Evolutionary conservation across 2,113 vertebrate species (phyloP).

Genomic region (Spheniscus mendiculus): DNA sequence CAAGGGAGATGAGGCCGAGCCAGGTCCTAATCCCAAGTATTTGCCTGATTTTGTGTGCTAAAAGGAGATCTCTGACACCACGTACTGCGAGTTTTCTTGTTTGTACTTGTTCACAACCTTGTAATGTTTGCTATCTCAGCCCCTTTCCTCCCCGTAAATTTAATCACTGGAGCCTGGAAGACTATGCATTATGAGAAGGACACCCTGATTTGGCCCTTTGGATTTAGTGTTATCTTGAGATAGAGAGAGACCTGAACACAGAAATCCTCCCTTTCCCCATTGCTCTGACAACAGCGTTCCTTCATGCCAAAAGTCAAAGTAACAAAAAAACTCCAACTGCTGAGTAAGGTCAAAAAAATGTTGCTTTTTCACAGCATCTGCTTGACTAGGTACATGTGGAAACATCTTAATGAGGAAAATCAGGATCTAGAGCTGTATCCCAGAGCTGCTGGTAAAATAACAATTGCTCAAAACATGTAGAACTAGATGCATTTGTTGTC

Average conservation of each 20-base stretch:
- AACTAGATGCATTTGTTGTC: neutral
- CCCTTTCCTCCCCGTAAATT: neutral
- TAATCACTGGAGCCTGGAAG: neutral
- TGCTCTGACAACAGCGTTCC: neutral
- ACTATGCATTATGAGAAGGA: neutral
- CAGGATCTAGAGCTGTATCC: neutral
- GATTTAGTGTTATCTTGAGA: neutral
- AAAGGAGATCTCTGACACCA: slow-evolving; percentile 3
- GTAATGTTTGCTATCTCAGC: neutral
- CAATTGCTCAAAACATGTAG: neutral
- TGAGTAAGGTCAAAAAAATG: neutral
- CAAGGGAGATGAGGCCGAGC: slow-evolving; percentile 25
- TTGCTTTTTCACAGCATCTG: neutral
- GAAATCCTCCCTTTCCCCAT: neutral
- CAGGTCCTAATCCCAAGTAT: slow-evolving; percentile 47
- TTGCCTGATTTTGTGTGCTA: neutral
- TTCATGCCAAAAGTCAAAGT: neutral
- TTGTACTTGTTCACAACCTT: neutral
- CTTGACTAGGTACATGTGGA: rapidly evolving
- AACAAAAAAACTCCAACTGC: neutral
- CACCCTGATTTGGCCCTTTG: neutral
- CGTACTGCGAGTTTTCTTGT: neutral
- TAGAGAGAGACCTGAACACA: neutral
- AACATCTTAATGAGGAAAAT: neutral
- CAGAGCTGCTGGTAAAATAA: neutral